phyloP scores from a whole-genome alignment of 2,888 invertebrate species.

The Tribolium freemani region DNA sequence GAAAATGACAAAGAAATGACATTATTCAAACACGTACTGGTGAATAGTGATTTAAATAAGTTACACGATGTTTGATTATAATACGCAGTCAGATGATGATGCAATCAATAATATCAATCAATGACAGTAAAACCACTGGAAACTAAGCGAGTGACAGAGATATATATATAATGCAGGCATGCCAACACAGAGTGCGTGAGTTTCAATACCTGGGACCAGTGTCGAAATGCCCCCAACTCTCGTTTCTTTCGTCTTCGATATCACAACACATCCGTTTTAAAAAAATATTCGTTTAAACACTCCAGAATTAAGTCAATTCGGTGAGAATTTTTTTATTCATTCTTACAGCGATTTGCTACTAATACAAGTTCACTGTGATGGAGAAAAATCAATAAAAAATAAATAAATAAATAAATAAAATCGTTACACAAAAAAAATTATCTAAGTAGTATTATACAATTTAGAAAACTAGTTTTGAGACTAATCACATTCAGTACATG shows the following conservation, averaged over 20 bases:
- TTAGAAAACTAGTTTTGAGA: slow-evolving; percentile 31
- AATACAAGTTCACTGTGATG: slow-evolving; percentile 37
- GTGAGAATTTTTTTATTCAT: slow-evolving; percentile 24
- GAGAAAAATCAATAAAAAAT: slow-evolving; percentile 19
- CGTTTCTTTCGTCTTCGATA: slow-evolving; percentile 39
- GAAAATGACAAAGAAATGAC: slow-evolving; percentile 56
- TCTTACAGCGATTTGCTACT: slow-evolving; percentile 35
- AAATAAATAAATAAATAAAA: slow-evolving; percentile 19
- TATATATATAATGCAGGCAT: slow-evolving; percentile 65
- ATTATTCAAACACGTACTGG: slow-evolving; percentile 60
- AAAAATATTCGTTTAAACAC: slow-evolving; percentile 33
- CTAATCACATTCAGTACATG: slow-evolving; percentile 28
- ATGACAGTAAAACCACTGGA: slow-evolving; percentile 55
- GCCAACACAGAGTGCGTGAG: slow-evolving; percentile 69
- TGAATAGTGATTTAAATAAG: slow-evolving; percentile 48
- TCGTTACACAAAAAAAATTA: slow-evolving; percentile 20
- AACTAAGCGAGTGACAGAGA: slow-evolving; percentile 68
- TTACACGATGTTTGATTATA: slow-evolving; percentile 48
- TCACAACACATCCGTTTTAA: slow-evolving; percentile 38
- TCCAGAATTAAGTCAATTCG: slow-evolving; percentile 41
- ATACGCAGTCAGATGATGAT: slow-evolving; percentile 55
- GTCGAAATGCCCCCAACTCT: slow-evolving; percentile 40
- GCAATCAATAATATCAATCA: slow-evolving; percentile 57
- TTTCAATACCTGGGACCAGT: slow-evolving; percentile 64
- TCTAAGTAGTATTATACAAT: slow-evolving; percentile 24